These are phyloP conservation scores for Gouania willdenowi DNA, from an alignment of 2,797 vertebrate species.

Conservation along the genomic window DNA sequence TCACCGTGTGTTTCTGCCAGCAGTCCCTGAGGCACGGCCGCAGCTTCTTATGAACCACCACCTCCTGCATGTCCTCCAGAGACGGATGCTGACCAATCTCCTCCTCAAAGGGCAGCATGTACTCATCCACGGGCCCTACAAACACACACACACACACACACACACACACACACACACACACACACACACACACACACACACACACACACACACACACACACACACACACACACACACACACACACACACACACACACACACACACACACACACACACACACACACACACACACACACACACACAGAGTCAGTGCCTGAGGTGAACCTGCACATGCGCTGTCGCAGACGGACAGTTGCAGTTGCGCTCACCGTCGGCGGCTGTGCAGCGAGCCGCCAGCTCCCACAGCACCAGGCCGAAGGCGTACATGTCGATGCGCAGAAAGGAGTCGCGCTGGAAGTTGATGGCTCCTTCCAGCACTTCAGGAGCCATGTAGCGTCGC, in stretches of 20 bases:
- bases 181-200: no score
- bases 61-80: constrained; percentile 98
- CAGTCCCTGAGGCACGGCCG: constrained; percentile 90
- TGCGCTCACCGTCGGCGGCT: constrained; percentile 86
- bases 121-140: constrained; percentile 93
- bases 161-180: no score
- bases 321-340: no score
- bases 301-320: no score
- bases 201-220: no score
- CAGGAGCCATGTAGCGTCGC: constrained; percentile 94
- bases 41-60: constrained; percentile 97
- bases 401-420: constrained; percentile 93
- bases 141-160: background rate
- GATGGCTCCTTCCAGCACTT: constrained; percentile 95
- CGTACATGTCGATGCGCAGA: constrained; percentile 97
- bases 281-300: no score
- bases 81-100: constrained; percentile 97
- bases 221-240: no score
- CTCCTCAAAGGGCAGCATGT: constrained; percentile 96
- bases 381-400: constrained; percentile 92
- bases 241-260: no score
- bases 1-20: constrained; percentile 97
- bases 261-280: no score
- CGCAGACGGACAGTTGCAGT: no score
- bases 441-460: constrained; percentile 98